phyloP scores from a whole-genome alignment of 1,140 invertebrate species.

The Tribolium madens region DNA sequence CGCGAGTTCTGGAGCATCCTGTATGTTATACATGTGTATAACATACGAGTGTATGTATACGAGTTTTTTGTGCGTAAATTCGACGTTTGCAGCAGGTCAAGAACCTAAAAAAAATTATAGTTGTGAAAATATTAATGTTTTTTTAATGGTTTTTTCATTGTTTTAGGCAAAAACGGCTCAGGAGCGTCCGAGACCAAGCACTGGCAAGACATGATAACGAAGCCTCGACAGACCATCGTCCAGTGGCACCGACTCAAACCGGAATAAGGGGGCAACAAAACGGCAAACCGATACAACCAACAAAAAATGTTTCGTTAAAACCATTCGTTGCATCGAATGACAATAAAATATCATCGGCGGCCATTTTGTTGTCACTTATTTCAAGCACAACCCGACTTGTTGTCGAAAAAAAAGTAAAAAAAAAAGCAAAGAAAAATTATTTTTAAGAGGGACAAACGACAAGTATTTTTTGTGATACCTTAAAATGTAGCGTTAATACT shows the following conservation, averaged over 20 bases:
- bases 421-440: slow-evolving; percentile 48
- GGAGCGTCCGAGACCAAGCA: slow-evolving; percentile 93
- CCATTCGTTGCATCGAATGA: neutral
- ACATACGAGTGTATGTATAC: too few relatives aligned
- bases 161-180: slow-evolving; percentile 89
- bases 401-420: neutral
- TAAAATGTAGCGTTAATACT: slow-evolving; percentile 59
- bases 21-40: too few relatives aligned
- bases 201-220: slow-evolving; percentile 97
- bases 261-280: slow-evolving; percentile 71
- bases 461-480: slow-evolving; percentile 63
- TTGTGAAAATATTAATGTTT: too few relatives aligned
- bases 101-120: too few relatives aligned
- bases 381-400: neutral
- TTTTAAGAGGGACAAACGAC: slow-evolving; percentile 49
- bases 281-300: slow-evolving; percentile 28
- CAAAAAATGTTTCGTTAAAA: neutral
- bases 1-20: too few relatives aligned
- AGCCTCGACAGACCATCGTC: slow-evolving; percentile 91
- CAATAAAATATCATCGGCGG: neutral
- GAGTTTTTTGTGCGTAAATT: too few relatives aligned
- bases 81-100: too few relatives aligned
- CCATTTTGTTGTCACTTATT: neutral
- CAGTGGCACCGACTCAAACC: slow-evolving; percentile 93
- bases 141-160: neutral